A percentile compares a stretch with the other conserved stretches of the same genome.
phyloP scores from a whole-genome alignment of 2,113 vertebrate genomes.

The Rynchops niger region DNA sequence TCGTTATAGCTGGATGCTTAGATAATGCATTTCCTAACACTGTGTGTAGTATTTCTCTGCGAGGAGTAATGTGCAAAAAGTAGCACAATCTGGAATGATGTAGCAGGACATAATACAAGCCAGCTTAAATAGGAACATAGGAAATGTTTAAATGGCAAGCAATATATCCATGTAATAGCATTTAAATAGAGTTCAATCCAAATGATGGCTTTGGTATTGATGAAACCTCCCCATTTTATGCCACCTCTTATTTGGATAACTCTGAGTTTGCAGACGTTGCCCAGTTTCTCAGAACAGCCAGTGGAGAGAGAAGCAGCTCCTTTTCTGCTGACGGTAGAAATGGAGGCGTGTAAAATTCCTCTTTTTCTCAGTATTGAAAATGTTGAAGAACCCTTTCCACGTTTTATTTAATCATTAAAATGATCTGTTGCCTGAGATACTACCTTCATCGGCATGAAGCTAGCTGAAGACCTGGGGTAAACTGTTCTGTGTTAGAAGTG shows the following conservation, averaged over 20 bases:
- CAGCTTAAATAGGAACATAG: not conserved
- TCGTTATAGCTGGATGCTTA: not conserved
- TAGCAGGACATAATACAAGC: not conserved
- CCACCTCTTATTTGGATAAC: not conserved
- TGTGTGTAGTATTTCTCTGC: not conserved
- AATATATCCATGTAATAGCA: not conserved
- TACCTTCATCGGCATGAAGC: not conserved
- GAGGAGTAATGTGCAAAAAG: not conserved
- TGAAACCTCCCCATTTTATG: not conserved
- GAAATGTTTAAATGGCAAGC: not conserved
- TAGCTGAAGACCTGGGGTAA: not conserved
- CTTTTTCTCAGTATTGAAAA: not conserved
- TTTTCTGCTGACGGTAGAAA: not conserved
- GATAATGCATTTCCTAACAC: not conserved
- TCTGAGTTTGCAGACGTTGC: not conserved
- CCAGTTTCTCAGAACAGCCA: not conserved
- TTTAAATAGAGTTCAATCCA: not conserved
- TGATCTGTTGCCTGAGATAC: not conserved
- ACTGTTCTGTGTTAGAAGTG: not conserved
- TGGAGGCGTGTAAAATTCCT: not conserved
- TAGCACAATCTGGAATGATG: not conserved
- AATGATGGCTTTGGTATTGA: not conserved
- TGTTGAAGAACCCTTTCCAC: not conserved
- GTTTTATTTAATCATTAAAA: not conserved
- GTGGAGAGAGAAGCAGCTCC: not conserved